These are phyloP conservation scores for Epinephelus moara DNA, from an alignment of 2,113 vertebrate species.

Conservation along the genomic window DNA sequence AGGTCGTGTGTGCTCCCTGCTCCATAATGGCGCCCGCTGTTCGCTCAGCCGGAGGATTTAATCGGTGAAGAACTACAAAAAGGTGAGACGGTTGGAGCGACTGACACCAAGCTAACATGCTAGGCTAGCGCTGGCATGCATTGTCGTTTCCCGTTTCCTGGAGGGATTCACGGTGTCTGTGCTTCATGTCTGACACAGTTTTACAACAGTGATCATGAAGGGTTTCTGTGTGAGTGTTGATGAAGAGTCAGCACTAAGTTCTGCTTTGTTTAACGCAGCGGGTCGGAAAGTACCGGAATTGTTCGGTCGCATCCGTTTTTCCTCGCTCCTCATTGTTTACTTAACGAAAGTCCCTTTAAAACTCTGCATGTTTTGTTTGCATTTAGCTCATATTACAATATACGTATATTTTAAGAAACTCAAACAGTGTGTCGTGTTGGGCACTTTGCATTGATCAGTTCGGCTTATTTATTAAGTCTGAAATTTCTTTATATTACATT, in stretches of 20 bases:
- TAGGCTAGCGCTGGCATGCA: constrained; percentile 59
- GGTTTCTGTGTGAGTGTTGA: accelerated
- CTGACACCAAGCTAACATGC: constrained; percentile 49
- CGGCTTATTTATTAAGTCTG: no score
- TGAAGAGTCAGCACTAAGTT: no score
- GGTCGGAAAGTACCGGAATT: no score
- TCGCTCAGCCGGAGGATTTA: constrained; percentile 1
- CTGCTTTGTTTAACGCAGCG: no score
- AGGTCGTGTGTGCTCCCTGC: background rate
- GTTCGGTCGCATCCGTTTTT: no score
- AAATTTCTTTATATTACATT: no score
- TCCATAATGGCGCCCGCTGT: background rate
- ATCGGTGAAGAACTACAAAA: constrained; percentile 23
- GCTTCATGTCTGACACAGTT: background rate
- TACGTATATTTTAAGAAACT: no score
- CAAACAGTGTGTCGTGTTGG: no score
- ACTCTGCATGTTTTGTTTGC: accelerated
- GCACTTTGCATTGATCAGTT: no score
- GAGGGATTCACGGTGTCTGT: constrained; percentile 6
- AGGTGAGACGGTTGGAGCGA: constrained; percentile 62
- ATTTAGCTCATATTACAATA: no score
- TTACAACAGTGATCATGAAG: accelerated
- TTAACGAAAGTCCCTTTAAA: background rate
- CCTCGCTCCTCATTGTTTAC: background rate
- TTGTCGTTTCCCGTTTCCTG: constrained; percentile 74